A percentile compares a stretch with the other conserved stretches of the same genome.
Evolutionary conservation across 2,797 vertebrate genomes (phyloP).

Genomic region (Anguilla anguilla): DNA sequence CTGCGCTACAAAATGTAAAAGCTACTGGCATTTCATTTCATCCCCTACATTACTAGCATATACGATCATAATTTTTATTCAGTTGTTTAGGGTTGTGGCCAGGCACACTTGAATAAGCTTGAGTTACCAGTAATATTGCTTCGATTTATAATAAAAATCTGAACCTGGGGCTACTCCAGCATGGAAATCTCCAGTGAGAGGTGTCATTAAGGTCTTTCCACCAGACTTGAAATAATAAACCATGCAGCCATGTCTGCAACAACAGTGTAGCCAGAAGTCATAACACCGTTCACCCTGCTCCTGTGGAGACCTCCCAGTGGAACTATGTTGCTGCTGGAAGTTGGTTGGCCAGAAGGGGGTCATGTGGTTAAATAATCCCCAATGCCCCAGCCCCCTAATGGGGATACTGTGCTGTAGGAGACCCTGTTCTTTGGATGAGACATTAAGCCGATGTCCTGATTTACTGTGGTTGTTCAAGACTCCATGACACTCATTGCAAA

Average conservation of each 20-base stretch:
- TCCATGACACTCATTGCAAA: no score
- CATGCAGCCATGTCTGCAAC: not conserved
- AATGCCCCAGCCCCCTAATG: no score
- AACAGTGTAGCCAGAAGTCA: not conserved
- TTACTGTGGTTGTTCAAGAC: no score
- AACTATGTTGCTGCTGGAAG: no score
- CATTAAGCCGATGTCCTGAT: no score
- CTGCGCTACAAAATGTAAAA: not conserved
- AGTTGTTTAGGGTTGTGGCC: not conserved
- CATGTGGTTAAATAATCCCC: no score
- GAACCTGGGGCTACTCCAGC: not conserved
- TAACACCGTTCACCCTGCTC: no score
- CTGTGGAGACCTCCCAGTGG: no score
- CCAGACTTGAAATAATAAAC: not conserved
- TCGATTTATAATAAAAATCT: not conserved
- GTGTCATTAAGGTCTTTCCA: not conserved
- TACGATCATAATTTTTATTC: not conserved
- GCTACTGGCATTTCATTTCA: not conserved
- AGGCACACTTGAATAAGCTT: conserved; percentile 11
- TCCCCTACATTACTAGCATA: not conserved
- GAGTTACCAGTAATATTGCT: not conserved
- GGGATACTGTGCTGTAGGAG: no score
- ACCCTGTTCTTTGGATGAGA: no score
- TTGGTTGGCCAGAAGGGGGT: no score
- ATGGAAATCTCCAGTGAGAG: not conserved